Evolutionary conservation across 2,888 invertebrate species (phyloP).

Genomic region (Drosophila histrio): DNA sequence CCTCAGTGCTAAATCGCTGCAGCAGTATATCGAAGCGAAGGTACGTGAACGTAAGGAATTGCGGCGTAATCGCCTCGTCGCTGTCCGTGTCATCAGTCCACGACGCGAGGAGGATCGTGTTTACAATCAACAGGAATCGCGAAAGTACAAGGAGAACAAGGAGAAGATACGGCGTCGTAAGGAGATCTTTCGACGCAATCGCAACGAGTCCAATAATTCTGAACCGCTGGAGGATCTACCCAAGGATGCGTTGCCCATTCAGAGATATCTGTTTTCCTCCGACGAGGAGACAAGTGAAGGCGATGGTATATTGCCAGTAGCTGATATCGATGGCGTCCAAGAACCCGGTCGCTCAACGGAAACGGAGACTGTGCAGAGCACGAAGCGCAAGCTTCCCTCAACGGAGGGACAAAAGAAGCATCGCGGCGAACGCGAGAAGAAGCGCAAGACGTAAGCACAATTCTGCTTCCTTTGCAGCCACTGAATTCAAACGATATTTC

Average conservation of each 20-base stretch:
- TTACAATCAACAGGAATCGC: conserved; percentile 88
- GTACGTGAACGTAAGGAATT: conserved; percentile 86
- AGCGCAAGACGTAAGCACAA: conserved; percentile 25
- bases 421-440: conserved; percentile 37
- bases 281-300: conserved; percentile 38
- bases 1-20: conserved; percentile 70
- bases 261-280: conserved; percentile 59
- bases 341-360: not conserved
- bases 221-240: not conserved
- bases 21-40: conserved; percentile 83
- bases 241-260: conserved; percentile 49
- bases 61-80: conserved; percentile 85
- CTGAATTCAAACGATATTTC: not conserved
- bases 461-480: not conserved
- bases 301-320: not conserved
- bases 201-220: conserved; percentile 15
- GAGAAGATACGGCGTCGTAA: conserved; percentile 88
- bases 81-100: conserved; percentile 89
- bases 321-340: not conserved
- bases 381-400: conserved; percentile 50
- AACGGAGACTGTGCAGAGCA: conserved; percentile 4
- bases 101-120: conserved; percentile 91
- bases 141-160: conserved; percentile 91
- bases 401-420: conserved; percentile 47
- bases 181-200: conserved; percentile 73